Evolutionary conservation across 2,888 invertebrate species (phyloP), one percentile per base, ranked within the genome.

Genomic region (Dioctria rufipes): DNA sequence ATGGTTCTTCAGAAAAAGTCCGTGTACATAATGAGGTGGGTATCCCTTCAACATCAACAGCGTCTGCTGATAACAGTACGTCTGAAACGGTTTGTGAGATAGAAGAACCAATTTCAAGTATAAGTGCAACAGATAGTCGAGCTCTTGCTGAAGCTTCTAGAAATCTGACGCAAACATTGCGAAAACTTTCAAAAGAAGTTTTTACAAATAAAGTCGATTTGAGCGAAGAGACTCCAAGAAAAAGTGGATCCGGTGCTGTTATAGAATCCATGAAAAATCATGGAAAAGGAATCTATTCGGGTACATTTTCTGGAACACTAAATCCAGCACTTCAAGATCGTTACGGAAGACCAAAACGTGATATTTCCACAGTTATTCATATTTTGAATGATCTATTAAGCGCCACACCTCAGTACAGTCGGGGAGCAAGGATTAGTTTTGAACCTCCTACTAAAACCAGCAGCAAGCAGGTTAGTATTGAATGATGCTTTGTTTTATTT

Each of bases 291-390:
- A 96, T 98, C 83, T 98, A 97, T 90, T 98, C 97, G 11, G 98
- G 98, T 83, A 98, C 98, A 82, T 98, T 98, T 89, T 97, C 97
- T 87, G 98, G 98, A 78, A 98, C 97, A 25, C 89, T 98, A 78
- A 98, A 97, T 89, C 98, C 97, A 78, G 96, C 97, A 65, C 91
- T 97, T 71, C 98, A 98, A 90, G 98, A 98, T 89, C 93, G 93
- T 87, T 94, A 94, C 86, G 98, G 98, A 9, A 92, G 96, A 85
- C 98, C 98, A 73, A 95, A 97, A 87, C 93, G 97, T 83, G 97
- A 97, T 89, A 97, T 98, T 86, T 96, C 96, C 81, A 98, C 98
- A 66, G 97, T 98, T 84, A 96, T 98, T 84, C 98, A 98, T 89
- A 98, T 98, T 89, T 90, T 98, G 84, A 98, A 98, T 89, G 98